Conservation (phyloP, 1,140 invertebrate genomes). For the Alviniconcha marisindica region DNA sequence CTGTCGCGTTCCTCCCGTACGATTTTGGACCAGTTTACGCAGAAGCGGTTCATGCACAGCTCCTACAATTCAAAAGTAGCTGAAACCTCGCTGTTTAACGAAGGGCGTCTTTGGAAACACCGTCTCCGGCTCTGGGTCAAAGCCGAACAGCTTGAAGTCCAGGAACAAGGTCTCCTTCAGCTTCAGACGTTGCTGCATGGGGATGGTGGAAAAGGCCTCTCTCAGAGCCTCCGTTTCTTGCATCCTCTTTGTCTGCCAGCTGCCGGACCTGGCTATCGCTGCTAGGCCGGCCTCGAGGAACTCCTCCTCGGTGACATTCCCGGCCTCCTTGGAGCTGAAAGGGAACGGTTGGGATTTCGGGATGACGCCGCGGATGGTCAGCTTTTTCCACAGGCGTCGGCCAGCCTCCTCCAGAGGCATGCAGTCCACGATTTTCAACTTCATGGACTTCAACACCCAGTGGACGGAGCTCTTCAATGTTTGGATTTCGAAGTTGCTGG, state of each 20-base stretch:
- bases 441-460: slow-evolving; percentile 46
- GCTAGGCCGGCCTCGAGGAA: slow-evolving; percentile 36
- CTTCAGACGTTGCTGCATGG: slow-evolving; percentile 32
- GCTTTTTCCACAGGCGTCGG: slow-evolving; percentile 60
- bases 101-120: slow-evolving; percentile 17
- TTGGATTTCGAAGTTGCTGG: slow-evolving; percentile 57
- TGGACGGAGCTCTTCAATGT: slow-evolving; percentile 57
- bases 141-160: slow-evolving; percentile 56
- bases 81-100: too few species aligned
- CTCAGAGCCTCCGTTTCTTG: slow-evolving; percentile 42
- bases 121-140: slow-evolving; percentile 41
- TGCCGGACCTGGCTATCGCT: neutral
- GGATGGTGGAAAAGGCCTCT: slow-evolving; percentile 43
- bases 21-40: too few species aligned
- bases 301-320: neutral
- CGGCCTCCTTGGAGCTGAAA: slow-evolving; percentile 31
- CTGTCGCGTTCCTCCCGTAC: too few species aligned
- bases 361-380: slow-evolving; percentile 66
- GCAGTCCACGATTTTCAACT: slow-evolving; percentile 52
- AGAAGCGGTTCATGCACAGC: too few species aligned
- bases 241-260: slow-evolving; percentile 14
- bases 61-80: too few species aligned
- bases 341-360: slow-evolving; percentile 54
- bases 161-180: slow-evolving; percentile 33
- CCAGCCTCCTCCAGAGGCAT: slow-evolving; percentile 63